Conservation (phyloP, 2,797 vertebrate species). For the Mallotus villosus region DNA sequence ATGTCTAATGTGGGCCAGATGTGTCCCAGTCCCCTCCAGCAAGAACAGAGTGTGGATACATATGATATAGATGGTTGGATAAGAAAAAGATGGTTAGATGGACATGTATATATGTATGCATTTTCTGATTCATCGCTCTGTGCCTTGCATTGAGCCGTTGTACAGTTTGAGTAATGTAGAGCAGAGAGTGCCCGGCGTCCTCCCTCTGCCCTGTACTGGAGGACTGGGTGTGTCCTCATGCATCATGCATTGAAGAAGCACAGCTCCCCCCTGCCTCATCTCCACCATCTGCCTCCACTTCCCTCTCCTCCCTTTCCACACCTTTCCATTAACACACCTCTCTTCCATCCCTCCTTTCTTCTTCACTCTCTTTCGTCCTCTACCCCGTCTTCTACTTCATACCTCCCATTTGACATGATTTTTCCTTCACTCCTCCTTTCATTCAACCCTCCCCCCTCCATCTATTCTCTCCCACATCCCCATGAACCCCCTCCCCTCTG, state of each 20-base stretch:
- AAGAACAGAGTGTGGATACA: background rate
- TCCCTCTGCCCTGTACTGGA: background rate
- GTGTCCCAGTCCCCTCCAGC: background rate
- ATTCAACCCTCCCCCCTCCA: background rate
- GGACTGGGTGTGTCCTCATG: background rate
- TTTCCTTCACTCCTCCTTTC: no score
- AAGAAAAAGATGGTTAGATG: background rate
- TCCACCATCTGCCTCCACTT: background rate
- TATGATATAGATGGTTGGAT: background rate
- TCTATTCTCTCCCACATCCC: conserved; percentile 24
- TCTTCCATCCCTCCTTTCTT: background rate
- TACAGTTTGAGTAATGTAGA: background rate
- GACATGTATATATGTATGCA: background rate
- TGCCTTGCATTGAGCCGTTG: background rate
- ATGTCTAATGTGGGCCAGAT: background rate
- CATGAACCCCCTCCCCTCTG: conserved; percentile 46
- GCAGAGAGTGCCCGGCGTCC: background rate
- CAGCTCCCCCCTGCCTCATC: background rate
- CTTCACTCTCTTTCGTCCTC: background rate
- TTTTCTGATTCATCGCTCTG: background rate
- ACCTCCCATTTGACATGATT: no score
- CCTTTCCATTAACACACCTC: background rate
- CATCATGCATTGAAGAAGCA: conserved; percentile 24
- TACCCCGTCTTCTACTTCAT: background rate
- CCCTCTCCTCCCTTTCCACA: background rate